A percentile compares a stretch with the other conserved stretches of the same genome.
These are phyloP conservation scores for Sarotherodon lohbergeri DNA, from an alignment of 2,113 vertebrate species.

Conservation along the genomic window DNA sequence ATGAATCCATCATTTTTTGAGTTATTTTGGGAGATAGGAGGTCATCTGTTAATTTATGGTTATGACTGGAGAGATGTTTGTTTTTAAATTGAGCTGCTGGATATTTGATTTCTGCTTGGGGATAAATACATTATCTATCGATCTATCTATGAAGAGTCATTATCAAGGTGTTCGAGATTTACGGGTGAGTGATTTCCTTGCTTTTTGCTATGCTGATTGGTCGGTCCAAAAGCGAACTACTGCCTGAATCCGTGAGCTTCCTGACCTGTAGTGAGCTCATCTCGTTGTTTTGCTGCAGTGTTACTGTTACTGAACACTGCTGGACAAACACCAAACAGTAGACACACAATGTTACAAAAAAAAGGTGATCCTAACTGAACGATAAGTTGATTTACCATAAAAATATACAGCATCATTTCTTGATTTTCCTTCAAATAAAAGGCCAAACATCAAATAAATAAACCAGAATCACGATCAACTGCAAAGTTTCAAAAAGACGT, in stretches of 20 bases:
- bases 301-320: neutral
- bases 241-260: neutral
- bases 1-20: neutral
- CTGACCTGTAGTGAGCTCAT: neutral
- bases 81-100: neutral
- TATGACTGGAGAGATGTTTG: neutral
- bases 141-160: neutral
- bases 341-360: neutral
- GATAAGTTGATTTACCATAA: neutral
- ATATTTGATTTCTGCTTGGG: neutral
- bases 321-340: neutral
- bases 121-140: neutral
- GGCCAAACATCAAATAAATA: neutral
- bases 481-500: neutral
- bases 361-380: neutral
- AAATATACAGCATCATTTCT: neutral
- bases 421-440: neutral
- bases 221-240: neutral
- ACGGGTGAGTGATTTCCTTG: neutral
- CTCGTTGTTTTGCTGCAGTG: neutral
- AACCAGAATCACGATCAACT: neutral
- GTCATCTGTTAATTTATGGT: neutral
- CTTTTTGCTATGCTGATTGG: neutral
- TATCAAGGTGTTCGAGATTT: neutral
- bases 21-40: neutral